phyloP scores from a whole-genome alignment of 2,113 vertebrate genomes.

The Odobenus rosmarus region DNA sequence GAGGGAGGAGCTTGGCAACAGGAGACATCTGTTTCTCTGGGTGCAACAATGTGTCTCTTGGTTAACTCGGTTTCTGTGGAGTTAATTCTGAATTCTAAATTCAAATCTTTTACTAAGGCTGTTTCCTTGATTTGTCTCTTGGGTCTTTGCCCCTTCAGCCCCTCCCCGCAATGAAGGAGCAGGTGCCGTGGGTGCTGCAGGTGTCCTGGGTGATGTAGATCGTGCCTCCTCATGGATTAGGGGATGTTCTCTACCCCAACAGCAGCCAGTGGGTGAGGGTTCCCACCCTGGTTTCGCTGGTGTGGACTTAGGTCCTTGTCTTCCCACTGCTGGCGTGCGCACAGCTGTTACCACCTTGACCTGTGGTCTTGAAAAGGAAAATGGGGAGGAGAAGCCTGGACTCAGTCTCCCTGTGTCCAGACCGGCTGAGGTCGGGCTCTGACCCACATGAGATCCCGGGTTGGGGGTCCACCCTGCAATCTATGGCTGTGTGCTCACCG shows the following conservation, averaged over 20 bases:
- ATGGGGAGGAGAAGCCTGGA: fast-evolving
- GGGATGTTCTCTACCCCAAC: fast-evolving
- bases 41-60: fast-evolving
- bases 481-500: fast-evolving
- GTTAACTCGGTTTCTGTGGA: background rate
- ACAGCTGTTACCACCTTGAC: no score
- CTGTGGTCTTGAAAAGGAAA: background rate
- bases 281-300: background rate
- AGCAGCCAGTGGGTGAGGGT: fast-evolving
- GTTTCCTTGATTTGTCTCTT: background rate
- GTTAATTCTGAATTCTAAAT: background rate
- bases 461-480: fast-evolving
- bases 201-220: background rate
- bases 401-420: fast-evolving
- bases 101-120: fast-evolving
- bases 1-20: fast-evolving
- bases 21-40: fast-evolving
- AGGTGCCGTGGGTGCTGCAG: background rate
- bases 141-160: fast-evolving
- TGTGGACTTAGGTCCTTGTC: background rate
- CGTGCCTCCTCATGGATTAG: fast-evolving
- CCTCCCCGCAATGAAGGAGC: no score
- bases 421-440: fast-evolving
- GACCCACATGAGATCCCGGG: fast-evolving
- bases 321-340: fast-evolving